phyloP scores from a whole-genome alignment of 2,888 invertebrate species.

The Cheilosia vulpina region DNA sequence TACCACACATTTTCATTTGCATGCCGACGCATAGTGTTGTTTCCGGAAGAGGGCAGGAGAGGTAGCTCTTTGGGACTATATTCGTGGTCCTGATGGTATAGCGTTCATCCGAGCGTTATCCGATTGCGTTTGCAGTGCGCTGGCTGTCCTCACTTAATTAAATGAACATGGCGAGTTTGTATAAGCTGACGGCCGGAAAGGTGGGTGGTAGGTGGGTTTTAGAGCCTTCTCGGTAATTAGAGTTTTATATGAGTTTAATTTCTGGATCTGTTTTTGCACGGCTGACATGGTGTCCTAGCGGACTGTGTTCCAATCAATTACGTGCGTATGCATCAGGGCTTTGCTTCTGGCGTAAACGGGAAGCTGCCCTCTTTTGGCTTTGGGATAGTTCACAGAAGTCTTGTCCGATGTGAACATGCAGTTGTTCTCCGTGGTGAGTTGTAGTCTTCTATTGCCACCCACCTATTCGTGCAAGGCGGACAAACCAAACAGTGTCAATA shows the following conservation, averaged over 20 bases:
- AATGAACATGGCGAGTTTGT: slow-evolving; percentile 66
- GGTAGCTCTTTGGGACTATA: not conserved
- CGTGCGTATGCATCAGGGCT: slow-evolving; percentile 10
- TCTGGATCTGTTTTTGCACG: slow-evolving; percentile 28
- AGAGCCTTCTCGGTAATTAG: slow-evolving; percentile 51
- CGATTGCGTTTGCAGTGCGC: slow-evolving; percentile 48
- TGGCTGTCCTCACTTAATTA: slow-evolving; percentile 73
- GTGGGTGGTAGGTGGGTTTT: not conserved
- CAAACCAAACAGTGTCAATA: no score
- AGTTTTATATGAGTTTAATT: slow-evolving; percentile 55
- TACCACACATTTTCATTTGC: slow-evolving; percentile 74
- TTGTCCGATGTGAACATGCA: no score
- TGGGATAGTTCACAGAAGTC: no score
- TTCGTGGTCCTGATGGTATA: slow-evolving; percentile 27
- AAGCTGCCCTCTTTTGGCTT: no score
- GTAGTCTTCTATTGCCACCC: no score
- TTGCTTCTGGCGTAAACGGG: not conserved
- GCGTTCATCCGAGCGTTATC: slow-evolving; percentile 60
- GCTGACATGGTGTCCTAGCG: slow-evolving; percentile 47
- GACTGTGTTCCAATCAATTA: slow-evolving; percentile 54
- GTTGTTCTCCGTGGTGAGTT: no score
- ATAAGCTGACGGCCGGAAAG: slow-evolving; percentile 30
- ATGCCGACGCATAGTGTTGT: slow-evolving; percentile 47
- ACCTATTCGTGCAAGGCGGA: no score
- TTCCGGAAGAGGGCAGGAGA: not conserved